phyloP scores from a whole-genome alignment of 2,797 vertebrate species.

The Nyctalus aviator region DNA sequence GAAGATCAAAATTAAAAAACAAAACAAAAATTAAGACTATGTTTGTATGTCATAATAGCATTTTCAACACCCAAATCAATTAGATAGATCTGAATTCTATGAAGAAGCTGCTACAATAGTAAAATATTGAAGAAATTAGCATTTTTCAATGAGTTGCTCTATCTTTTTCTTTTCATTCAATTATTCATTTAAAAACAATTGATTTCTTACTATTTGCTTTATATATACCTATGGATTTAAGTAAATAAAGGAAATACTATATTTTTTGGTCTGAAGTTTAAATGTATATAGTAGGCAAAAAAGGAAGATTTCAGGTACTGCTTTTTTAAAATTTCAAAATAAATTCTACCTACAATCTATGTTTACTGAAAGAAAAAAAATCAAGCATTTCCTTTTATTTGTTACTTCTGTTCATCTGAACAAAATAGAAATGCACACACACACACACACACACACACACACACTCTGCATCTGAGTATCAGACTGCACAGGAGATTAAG shows the following conservation, averaged over 20 bases:
- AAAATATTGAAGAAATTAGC: neutral
- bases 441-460: neutral
- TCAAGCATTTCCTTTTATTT: neutral
- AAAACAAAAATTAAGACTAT: neutral
- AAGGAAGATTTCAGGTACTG: neutral
- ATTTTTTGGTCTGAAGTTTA: neutral
- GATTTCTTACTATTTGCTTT: neutral
- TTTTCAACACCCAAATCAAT: neutral
- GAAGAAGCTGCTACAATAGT: neutral
- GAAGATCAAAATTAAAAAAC: neutral
- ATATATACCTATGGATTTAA: neutral
- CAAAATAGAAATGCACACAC: neutral
- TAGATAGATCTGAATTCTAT: neutral
- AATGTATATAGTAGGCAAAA: neutral
- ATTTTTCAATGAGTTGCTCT: neutral
- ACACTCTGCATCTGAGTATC: neutral
- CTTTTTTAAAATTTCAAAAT: neutral
- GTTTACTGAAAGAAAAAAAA: neutral
- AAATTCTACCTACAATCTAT: neutral
- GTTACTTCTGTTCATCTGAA: neutral
- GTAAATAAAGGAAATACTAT: neutral
- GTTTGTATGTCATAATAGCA: neutral
- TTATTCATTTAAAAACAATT: constrained; percentile 7
- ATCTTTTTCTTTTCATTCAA: constrained; percentile 3
- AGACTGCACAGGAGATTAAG: neutral